Evolutionary conservation across 2,797 vertebrate species (phyloP), one percentile per base, ranked within the genome.

Genomic region (Artibeus lituratus): DNA sequence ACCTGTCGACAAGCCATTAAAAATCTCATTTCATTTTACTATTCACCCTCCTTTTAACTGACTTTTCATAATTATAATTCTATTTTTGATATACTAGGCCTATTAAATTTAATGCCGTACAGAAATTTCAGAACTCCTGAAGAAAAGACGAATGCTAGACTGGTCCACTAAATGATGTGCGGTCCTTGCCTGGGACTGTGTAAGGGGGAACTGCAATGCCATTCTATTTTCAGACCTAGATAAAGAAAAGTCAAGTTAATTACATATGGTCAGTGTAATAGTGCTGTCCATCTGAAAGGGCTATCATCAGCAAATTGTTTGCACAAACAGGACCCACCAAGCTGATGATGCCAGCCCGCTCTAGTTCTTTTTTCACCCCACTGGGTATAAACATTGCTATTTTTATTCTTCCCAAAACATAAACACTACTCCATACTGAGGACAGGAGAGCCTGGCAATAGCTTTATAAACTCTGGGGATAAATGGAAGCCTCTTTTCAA

Each of bases 41-140:
- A 3, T 87, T 76, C 47, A 32, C 11, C 65, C 84, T 92, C 85
- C 76, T 96, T 92, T 97, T 88, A 95, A 90, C 96, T 62, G 26
- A n/a, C 18, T 94, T 97, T 97, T 83, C 70, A 5, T 88, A 91
- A 95, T 97, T 97, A 93, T 95, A 96, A 59, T 87, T 95, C 96
- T 87, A 91, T 94, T 95, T 96, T 96, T 97, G 93, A 97, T 94
- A 96, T 96, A 96, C 86, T 95, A 74, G 89, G 57, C 51, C 94
- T 94, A 94, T 96, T 96, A 97, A 95, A 95, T 87, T 92, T 94
- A 95, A 97, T 83, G 77, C 62, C 72, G 39, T 37, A 76, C 39
- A 91, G 96, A 14, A 24, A 94, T 35, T 88, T 89, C 59, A 90
- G 26, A 97, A 91, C 51, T 97, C 0, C 72, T 57, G 78, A 94